Base-by-base conservation (phyloP, 2,888 invertebrate species). In the Romanomermis culicivorax region DNA sequence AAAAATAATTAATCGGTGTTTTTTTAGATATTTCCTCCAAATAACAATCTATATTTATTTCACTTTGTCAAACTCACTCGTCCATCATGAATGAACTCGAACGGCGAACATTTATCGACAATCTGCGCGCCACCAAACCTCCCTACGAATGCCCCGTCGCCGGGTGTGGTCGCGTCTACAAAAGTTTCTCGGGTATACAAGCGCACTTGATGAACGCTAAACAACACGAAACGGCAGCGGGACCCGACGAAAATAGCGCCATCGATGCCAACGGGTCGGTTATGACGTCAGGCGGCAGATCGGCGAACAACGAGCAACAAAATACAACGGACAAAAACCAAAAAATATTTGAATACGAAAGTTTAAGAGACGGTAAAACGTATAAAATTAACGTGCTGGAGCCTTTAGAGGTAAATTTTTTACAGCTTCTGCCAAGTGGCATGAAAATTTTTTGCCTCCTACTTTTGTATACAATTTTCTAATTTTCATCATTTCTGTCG, bases 121-220 rank as follows among this genome's bases (percentile, higher is more conserved):
- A 84, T 72, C 76, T 85, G 60, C 77, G 79, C 56, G 80, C 80
- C 62, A 82, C 81, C 67, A 82, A 82, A 66, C 85, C 86, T 53
- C 86, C 86, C 52, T 86, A 83, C 71, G 79, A 80, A 64, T 88
- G 87, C 66, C 87, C 87, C 7, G 76, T 85, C 53, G 79, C 80
- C 63, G 81, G 82, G 65, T 87, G 87, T 72, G 43, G 81, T 61
- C 81, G 82, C 69, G 79, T 81, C 25, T 87, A 86, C 71, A 85
- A 85, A 72, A 84, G 84, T 58, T 79, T 83, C 59, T 81, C 81
- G 64, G 86, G 86, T 1, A 76, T 87, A 61, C 84, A 85, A 66
- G 84, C 83, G 69, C 86, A 87, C 68, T 72, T 86, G 62, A 80
- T 81, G 60, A 82, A 83, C 69, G 83, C 79, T 70, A 84, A 86